Evolutionary conservation across 1,140 invertebrate species (phyloP), one percentile per base, ranked within the genome.

Genomic region (Eupristina koningsbergeri): DNA sequence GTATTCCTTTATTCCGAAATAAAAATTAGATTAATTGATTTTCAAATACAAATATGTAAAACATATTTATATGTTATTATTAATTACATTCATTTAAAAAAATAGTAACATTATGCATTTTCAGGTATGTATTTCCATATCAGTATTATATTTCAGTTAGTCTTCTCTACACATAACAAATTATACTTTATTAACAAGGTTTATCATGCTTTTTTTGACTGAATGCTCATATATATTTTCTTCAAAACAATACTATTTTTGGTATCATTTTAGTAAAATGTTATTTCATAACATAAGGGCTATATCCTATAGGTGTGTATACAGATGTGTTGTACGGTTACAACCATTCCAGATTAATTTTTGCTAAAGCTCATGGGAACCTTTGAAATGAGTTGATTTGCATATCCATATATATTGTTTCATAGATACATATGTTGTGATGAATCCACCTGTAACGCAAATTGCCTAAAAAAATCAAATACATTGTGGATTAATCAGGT

Each of bases 51-150:
- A 73, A 36, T 61, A 81, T 36, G 79, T 50, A 81, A 81, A 13
- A 13, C 41, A n/a, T n/a, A 29, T 34, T 31, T 31, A 41, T 64
- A 64, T 61, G 45, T 45, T 50, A 29, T 41, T 58, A 73, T 58
- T 31, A 69, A 26, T 15, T 31, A 22, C 11, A 71, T 67, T 78
- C 73, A 84, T 81, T 81, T 85, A 83, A 88, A 89, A 87, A 85
- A 89, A 90, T 90, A 90, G 89, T 90, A 89, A 88, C 86, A 84
- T 80, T 86, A 89, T 67, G 80, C 61, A 64, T 75, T 15, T 50
- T 63, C 45, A 74, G 19, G 36, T 81, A 77, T 58, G 69, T 6
- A 41, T 78, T 76, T 85, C 53, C 81, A 82, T 85, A 71, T 84
- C 75, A 50, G 85, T 83, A 84, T 85, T 86, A 87, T 86, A 87